Base-by-base conservation (phyloP, 2,888 invertebrate species). In the Biston stratarius region DNA sequence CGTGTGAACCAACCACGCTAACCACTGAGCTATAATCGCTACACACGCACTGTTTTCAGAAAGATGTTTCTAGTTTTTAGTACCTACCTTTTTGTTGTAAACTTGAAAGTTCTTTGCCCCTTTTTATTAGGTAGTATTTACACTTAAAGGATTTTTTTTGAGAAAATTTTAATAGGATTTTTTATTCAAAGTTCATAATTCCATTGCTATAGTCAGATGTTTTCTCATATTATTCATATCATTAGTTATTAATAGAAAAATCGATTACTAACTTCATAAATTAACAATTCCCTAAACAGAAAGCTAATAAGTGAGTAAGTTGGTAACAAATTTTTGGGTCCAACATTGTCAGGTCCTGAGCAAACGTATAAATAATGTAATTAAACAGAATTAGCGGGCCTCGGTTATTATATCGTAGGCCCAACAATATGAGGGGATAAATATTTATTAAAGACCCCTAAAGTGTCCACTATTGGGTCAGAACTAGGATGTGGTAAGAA, bases 401-500 rank as follows among this genome's bases (percentile, higher is more conserved):
- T 51, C 52, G 62, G 67, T 67, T 63, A 68, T 75, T 74, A 74
- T 74, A 75, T 73, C 74, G 72, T 69, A 77, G 59, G 60, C 82
- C 83, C 77, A 86, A 91, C 91, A 90, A 90, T 91, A 89, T 88
- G 88, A 84, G 84, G 75, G 88, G 85, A 92, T 92, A 91, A 92
- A 92, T 92, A 92, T 92, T 92, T 92, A 92, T 92, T 91, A 91
- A 89, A 84, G 87, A 81, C 76, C 84, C 83, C 73, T 82, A 85
- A 89, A 90, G 81, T 91, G 91, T 90, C 90, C 91, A 89, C 88
- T 92, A 92, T 90, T 83, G 86, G 91, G 89, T 87, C 84, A 83
- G 53, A 14, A 64, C 77, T 5, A 10, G 38, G 79, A 84, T 73
- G 65, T 64, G 6, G 0, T 69, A 79, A 82, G 33, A 15, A 0